phyloP scores from a whole-genome alignment of 2,888 invertebrate species.

The Sphaeridia pumilis region DNA sequence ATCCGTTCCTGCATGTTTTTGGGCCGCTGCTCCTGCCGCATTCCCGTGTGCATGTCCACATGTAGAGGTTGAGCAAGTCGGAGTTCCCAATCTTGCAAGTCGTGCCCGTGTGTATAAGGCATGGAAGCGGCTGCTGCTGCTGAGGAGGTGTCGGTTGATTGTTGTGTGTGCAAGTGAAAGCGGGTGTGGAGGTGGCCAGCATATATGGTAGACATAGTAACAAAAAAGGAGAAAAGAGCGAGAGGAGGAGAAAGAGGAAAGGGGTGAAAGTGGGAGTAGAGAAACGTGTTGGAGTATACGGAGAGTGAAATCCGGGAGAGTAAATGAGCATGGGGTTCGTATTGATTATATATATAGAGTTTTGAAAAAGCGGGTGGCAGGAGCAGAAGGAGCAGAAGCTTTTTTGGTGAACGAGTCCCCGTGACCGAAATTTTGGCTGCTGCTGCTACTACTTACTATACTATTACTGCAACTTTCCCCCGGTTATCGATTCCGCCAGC shows the following conservation, averaged over 20 bases:
- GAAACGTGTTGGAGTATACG: not conserved
- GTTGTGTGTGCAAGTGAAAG: too few relatives aligned
- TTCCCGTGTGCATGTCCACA: too few relatives aligned
- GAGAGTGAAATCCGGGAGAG: slow-evolving; percentile 5
- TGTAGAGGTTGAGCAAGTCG: too few relatives aligned
- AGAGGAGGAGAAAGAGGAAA: slow-evolving; percentile 37
- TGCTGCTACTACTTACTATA: too few relatives aligned
- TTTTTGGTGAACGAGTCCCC: slow-evolving; percentile 17
- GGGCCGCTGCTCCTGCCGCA: too few relatives aligned
- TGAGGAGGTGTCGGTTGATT: too few relatives aligned
- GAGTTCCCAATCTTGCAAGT: too few relatives aligned
- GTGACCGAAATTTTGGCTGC: slow-evolving; percentile 35
- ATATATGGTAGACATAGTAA: too few relatives aligned
- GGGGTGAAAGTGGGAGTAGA: slow-evolving; percentile 7
- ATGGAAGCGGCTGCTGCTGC: too few relatives aligned
- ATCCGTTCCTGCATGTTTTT: too few relatives aligned
- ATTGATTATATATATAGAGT: slow-evolving; percentile 17
- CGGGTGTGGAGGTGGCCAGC: too few relatives aligned
- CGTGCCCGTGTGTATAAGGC: too few relatives aligned
- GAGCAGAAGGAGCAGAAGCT: not conserved
- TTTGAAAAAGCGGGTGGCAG: slow-evolving; percentile 11
- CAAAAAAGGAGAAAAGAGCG: slow-evolving; percentile 7
- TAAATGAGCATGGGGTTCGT: slow-evolving; percentile 5
- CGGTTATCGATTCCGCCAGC: slow-evolving; percentile 34
- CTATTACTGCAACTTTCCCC: slow-evolving; percentile 35